Evolutionary conservation across 2,888 invertebrate species (phyloP).

Genomic region (Harpalus rubripes): DNA sequence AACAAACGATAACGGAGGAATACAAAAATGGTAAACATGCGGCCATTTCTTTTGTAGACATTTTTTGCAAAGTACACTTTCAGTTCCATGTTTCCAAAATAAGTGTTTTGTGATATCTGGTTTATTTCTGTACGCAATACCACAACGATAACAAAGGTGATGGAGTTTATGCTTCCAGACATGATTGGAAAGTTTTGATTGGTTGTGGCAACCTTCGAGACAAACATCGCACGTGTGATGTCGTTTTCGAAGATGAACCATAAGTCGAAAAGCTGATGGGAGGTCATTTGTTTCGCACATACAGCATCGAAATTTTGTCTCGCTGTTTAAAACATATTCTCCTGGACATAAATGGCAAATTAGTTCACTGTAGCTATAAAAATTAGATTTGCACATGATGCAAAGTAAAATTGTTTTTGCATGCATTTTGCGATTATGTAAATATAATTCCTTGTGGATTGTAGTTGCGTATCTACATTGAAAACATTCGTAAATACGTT

Average conservation of each 20-base stretch:
- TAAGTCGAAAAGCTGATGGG: constrained; percentile 92
- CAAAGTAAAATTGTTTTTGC: constrained; percentile 90
- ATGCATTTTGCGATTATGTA: constrained; percentile 93
- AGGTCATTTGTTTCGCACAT: constrained; percentile 87
- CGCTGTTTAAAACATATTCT: constrained; percentile 82
- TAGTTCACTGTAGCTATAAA: constrained; percentile 92
- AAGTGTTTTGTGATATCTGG: constrained; percentile 93
- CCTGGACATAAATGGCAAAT: constrained; percentile 93
- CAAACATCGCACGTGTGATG: constrained; percentile 94
- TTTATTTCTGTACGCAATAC: constrained; percentile 89
- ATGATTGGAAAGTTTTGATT: constrained; percentile 89
- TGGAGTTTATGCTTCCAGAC: constrained; percentile 95
- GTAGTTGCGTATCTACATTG: constrained; percentile 89
- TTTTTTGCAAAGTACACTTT: constrained; percentile 90
- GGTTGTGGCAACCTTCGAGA: constrained; percentile 88
- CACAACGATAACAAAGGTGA: constrained; percentile 92
- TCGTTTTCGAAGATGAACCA: constrained; percentile 91
- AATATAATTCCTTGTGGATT: constrained; percentile 90
- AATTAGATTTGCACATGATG: constrained; percentile 92
- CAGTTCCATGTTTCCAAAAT: constrained; percentile 96
- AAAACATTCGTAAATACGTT: constrained; percentile 90
- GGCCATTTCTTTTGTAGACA: constrained; percentile 95
- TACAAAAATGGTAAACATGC: constrained; percentile 94
- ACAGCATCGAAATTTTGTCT: constrained; percentile 89
- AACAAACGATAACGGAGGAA: constrained; percentile 87